Conservation (phyloP, 2,888 invertebrate species). For the Drosophila silvestris region DNA sequence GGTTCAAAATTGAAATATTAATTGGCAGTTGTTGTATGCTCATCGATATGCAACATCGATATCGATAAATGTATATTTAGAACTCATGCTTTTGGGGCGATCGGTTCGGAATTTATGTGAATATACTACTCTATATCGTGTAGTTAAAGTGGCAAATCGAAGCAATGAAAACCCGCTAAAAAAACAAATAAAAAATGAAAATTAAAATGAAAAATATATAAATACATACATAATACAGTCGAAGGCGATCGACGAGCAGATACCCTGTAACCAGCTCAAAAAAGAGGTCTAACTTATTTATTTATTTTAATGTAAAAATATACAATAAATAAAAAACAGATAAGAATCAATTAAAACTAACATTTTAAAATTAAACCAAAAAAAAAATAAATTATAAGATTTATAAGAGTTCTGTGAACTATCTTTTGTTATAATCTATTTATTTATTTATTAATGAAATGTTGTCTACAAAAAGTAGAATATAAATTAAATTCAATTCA, state of each 20-base stretch:
- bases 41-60: not conserved
- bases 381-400: not conserved
- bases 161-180: not conserved
- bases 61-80: not conserved
- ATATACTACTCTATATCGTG: not conserved
- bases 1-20: not conserved
- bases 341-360: not conserved
- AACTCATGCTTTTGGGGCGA: constrained; percentile 9
- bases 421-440: too few species aligned
- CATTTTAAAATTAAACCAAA: not conserved
- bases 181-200: not conserved
- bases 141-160: not conserved
- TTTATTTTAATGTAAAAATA: not conserved
- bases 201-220: not conserved
- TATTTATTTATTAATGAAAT: not conserved
- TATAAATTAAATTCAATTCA: not conserved
- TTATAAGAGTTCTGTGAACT: not conserved
- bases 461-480: not conserved
- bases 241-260: not conserved
- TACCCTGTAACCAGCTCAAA: constrained; percentile 11
- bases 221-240: constrained; percentile 9
- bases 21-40: not conserved
- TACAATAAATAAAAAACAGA: not conserved
- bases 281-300: not conserved
- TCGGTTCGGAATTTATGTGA: not conserved